A percentile compares a stretch with the other conserved stretches of the same genome.
These are phyloP conservation scores for Scrobipalpa costella DNA, from an alignment of 2,888 invertebrate genomes.

Conservation along the genomic window DNA sequence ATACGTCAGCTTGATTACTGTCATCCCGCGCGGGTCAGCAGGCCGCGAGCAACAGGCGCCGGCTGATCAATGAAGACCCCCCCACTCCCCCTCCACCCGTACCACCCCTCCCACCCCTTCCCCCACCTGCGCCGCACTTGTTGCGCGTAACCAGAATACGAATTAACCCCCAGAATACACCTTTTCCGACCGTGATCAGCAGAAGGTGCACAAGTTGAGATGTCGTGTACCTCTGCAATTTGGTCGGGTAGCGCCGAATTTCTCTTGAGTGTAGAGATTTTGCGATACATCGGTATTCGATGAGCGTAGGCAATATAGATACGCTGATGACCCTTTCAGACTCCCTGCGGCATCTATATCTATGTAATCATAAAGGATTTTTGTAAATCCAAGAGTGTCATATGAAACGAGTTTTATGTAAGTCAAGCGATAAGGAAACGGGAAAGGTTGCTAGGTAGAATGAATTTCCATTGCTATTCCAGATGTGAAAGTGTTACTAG, in stretches of 20 bases:
- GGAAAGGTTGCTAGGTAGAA: too few relatives aligned
- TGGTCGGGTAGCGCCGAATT: not conserved
- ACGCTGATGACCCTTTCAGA: constrained; percentile 21
- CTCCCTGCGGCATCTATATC: not conserved
- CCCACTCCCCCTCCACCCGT: not conserved
- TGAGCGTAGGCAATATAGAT: constrained; percentile 18
- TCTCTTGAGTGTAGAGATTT: not conserved
- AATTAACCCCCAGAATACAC: constrained; percentile 7
- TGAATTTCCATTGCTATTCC: too few relatives aligned
- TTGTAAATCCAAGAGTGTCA: not conserved
- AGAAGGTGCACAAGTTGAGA: not conserved
- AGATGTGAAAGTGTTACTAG: too few relatives aligned
- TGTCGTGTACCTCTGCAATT: not conserved
- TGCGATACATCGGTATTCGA: constrained; percentile 12
- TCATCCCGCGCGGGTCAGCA: constrained; percentile 17
- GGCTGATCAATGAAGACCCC: constrained; percentile 29
- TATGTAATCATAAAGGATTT: not conserved
- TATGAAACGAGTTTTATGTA: not conserved
- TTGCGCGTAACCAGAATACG: constrained; percentile 28
- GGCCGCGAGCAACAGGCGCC: constrained; percentile 28
- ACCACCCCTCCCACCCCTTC: not conserved
- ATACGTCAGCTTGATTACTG: constrained; percentile 28
- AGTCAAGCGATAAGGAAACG: too few relatives aligned
- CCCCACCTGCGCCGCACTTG: constrained; percentile 32
- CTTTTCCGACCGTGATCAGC: constrained; percentile 10